A percentile compares a stretch with the other conserved stretches of the same genome.
Conservation (phyloP, 2,888 invertebrate species). For the Chelonus formosanus region DNA sequence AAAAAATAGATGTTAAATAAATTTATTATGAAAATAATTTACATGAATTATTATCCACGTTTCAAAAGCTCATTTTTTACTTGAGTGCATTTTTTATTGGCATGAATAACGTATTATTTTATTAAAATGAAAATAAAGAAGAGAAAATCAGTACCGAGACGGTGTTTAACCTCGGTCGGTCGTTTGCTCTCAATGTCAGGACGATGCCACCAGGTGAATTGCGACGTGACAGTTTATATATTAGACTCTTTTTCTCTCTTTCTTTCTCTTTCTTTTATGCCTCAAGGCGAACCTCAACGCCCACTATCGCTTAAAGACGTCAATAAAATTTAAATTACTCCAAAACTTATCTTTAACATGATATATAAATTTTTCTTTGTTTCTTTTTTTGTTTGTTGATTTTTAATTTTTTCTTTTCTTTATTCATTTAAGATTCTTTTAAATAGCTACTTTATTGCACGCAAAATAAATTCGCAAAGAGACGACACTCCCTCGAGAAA, state of each 20-base stretch:
- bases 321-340: conserved; percentile 11
- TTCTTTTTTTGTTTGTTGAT: too few species aligned
- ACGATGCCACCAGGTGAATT: conserved; percentile 18
- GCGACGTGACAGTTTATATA: conserved; percentile 12
- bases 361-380: too few species aligned
- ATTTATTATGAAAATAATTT: too few species aligned
- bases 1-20: too few species aligned
- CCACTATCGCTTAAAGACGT: conserved; percentile 5
- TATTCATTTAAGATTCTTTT: too few species aligned
- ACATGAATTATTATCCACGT: too few species aligned
- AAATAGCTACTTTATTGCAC: too few species aligned
- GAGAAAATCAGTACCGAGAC: conserved; percentile 12
- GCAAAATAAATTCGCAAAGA: conserved; percentile 2
- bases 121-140: not conserved
- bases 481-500: not conserved
- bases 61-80: too few species aligned
- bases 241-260: conserved; percentile 27
- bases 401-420: too few species aligned
- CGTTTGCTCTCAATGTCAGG: conserved; percentile 20
- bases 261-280: conserved; percentile 3
- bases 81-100: too few species aligned
- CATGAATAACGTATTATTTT: too few species aligned
- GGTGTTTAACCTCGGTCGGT: conserved; percentile 15
- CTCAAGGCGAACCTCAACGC: conserved; percentile 9
- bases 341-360: not conserved